Conservation (phyloP, 2,888 invertebrate species). For the Penaeus monodon region DNA sequence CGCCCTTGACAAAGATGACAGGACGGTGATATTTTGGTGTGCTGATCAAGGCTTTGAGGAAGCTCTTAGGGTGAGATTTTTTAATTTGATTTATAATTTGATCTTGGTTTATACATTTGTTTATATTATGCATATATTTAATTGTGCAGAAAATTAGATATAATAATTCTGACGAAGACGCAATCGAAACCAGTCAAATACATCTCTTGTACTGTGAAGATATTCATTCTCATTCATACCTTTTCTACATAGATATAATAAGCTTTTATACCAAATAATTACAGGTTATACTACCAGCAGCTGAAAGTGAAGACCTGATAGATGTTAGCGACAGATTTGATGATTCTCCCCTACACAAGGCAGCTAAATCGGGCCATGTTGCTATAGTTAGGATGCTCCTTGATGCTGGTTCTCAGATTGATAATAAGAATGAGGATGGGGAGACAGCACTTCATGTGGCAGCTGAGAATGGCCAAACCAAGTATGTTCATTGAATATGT, state of each 20-base stretch:
- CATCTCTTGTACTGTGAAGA: too few species aligned
- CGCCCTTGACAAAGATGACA: constrained; percentile 71
- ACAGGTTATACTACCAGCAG: constrained; percentile 69
- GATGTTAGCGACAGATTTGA: constrained; percentile 71
- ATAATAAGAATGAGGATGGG: constrained; percentile 72
- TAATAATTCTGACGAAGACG: too few species aligned
- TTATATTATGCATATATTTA: too few species aligned
- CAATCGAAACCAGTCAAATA: too few species aligned
- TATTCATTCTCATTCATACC: too few species aligned
- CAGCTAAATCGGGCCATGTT: constrained; percentile 71
- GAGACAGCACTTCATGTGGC: constrained; percentile 73
- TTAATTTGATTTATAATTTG: too few species aligned
- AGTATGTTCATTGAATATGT: constrained; percentile 38
- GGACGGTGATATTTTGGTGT: constrained; percentile 70
- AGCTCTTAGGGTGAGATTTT: constrained; percentile 68
- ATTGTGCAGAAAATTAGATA: too few species aligned
- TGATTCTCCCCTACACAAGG: constrained; percentile 72
- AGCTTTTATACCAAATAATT: constrained; percentile 21
- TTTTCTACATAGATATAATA: neutral
- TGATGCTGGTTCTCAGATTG: constrained; percentile 71
- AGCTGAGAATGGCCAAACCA: constrained; percentile 70
- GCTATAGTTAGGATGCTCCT: constrained; percentile 72
- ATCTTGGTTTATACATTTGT: too few species aligned
- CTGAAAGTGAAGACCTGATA: constrained; percentile 67
- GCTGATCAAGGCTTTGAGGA: constrained; percentile 70